Base-by-base conservation (phyloP, 2,113 vertebrate genomes). In the Okapia johnstoni region DNA sequence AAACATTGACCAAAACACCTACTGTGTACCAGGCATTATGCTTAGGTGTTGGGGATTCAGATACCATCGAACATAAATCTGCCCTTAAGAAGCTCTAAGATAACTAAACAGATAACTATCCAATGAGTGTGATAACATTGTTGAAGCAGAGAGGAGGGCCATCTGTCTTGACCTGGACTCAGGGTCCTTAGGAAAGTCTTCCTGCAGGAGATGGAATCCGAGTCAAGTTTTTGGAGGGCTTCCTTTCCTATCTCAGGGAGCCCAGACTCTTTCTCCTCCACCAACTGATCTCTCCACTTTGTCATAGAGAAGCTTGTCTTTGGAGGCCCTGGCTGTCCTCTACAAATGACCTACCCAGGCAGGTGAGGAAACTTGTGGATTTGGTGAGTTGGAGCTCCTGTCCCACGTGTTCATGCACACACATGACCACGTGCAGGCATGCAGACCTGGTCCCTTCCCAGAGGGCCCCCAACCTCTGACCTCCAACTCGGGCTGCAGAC, bases 321-420 rank as follows among this genome's bases (percentile, higher is more conserved):
- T 99, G 99, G 99, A 99, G 99, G 98, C 99, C 99, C 0, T 99
- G 99, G 99, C 96, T 99, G 58, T 95, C 97, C 66, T 96, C 36
- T 70, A 76, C 95, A 48, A 98, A 95, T 83, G 98, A 99, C n/a
- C n/a, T 12, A 6, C 52, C 63, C 1, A 58, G 25, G 43, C 36
- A 2, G 66, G 79, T 1, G 92, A 96, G 60, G 28, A 97, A 79
- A 48, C 97, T 81, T 36, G 90, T 0, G 2, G 84, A 98, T 61
- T 96, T 76, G 9, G 99, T 99, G 98, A 99, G 99, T 99, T 80
- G 70, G 83, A 58, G 9, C 1, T 13, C 55, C 21, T 26, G 15
- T 79, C 57, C 85, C 3, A 28, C 1, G 4, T 43, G 30, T 88
- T 85, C 52, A 88, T 1, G 11, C 23, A 8, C 3, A 70, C 2